Conservation (phyloP, 2,797 vertebrate species). For the Aselliscus stoliczkanus region DNA sequence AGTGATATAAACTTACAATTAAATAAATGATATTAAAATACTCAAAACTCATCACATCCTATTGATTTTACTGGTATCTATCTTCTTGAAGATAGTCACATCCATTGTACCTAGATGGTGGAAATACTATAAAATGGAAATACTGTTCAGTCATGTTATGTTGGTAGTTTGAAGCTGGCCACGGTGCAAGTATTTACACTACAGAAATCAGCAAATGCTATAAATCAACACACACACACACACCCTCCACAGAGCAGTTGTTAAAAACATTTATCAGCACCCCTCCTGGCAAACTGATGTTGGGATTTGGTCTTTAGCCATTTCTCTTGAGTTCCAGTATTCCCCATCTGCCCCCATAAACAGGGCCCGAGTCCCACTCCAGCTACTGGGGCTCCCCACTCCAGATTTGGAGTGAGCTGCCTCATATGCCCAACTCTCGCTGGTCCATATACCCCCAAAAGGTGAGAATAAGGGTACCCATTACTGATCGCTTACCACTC, state of each 20-base stretch:
- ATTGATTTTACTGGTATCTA: neutral
- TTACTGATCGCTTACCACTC: neutral
- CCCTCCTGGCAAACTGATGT: neutral
- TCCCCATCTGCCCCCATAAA: neutral
- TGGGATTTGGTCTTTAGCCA: neutral
- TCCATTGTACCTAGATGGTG: neutral
- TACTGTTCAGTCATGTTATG: neutral
- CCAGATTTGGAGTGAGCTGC: no score
- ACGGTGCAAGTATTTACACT: neutral
- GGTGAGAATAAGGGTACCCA: neutral
- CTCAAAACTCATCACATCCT: neutral
- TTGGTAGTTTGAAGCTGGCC: neutral
- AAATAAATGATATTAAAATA: neutral
- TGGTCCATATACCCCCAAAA: accelerated
- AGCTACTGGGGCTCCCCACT: neutral
- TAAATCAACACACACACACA: neutral
- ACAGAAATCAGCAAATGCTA: neutral
- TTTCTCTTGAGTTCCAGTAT: neutral
- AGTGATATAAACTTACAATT: neutral
- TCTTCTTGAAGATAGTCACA: neutral
- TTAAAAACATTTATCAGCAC: neutral
- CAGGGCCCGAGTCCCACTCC: no score
- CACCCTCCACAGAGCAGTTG: neutral
- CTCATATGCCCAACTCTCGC: accelerated
- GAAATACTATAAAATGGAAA: neutral